These are phyloP conservation scores for Gallinago nigripennis DNA, from an alignment of 2,797 vertebrate genomes.

Conservation along the genomic window DNA sequence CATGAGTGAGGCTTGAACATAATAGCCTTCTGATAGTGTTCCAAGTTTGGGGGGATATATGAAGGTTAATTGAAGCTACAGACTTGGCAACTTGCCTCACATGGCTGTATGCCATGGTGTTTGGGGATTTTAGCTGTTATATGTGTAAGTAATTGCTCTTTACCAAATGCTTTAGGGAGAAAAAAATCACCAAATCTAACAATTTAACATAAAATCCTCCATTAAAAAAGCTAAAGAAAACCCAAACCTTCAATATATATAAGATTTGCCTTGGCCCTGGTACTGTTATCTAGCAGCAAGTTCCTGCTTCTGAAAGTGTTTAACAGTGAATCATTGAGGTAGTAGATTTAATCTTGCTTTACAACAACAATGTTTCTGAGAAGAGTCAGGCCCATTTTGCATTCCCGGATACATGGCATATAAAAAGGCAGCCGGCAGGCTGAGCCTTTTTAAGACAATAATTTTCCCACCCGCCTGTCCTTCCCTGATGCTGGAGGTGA, in stretches of 20 bases:
- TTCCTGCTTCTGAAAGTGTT: neutral
- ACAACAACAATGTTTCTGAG: neutral
- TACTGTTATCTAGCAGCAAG: neutral
- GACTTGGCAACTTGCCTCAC: conserved; percentile 63
- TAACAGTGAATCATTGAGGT: neutral
- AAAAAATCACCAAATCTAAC: conserved; percentile 17
- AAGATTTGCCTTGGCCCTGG: neutral
- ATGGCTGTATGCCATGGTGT: conserved; percentile 56
- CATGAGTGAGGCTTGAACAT: conserved; percentile 62
- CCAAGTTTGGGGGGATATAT: conserved; percentile 67
- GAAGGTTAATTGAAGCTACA: conserved; percentile 72
- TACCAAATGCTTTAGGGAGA: conserved; percentile 45
- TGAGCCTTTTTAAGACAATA: neutral
- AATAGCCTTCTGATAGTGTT: conserved; percentile 67
- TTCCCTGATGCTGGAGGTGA: neutral
- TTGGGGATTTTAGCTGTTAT: conserved; percentile 61
- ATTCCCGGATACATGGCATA: neutral
- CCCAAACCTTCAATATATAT: neutral
- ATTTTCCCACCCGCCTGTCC: neutral
- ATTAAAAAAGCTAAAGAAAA: neutral
- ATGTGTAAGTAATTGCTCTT: conserved; percentile 64
- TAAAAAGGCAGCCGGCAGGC: neutral
- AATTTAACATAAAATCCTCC: neutral
- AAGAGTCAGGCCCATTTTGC: neutral
- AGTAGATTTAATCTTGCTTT: neutral